phyloP scores from a whole-genome alignment of 2,797 vertebrate genomes.

The Pristis pectinata region DNA sequence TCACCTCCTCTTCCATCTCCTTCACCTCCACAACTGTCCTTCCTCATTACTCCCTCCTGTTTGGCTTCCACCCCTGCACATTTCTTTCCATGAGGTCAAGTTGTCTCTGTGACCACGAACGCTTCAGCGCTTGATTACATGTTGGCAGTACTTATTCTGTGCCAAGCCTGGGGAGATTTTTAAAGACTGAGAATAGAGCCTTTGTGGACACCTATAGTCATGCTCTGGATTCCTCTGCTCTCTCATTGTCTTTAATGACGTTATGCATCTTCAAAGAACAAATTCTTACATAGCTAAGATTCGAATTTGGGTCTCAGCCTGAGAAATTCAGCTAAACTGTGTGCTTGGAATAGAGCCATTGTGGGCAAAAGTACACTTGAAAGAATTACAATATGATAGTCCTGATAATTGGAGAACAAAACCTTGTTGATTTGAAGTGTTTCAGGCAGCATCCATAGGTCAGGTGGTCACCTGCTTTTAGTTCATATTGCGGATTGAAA shows the following conservation, averaged over 20 bases:
- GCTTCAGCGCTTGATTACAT: not conserved
- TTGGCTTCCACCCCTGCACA: not conserved
- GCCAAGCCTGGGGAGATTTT: not conserved
- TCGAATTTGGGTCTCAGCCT: not conserved
- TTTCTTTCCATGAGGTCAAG: not conserved
- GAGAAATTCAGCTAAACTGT: not conserved
- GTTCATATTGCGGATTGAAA: not conserved
- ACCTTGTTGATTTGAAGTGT: not conserved
- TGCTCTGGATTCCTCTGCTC: not conserved
- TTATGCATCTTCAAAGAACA: not conserved
- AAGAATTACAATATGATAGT: not conserved
- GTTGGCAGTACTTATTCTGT: not conserved
- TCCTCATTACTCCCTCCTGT: not conserved
- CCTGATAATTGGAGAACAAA: not conserved
- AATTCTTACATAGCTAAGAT: not conserved
- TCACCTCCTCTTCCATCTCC: not conserved
- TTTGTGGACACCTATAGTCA: not conserved
- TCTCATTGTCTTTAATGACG: not conserved
- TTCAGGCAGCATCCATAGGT: not conserved
- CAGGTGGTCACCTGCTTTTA: not conserved
- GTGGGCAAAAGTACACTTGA: not conserved
- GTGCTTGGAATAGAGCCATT: not conserved
- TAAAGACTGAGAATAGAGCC: not conserved
- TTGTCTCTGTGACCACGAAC: not conserved
- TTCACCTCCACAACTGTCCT: not conserved